phyloP scores from a whole-genome alignment of 2,888 invertebrate species.

The Tipula vernalis region DNA sequence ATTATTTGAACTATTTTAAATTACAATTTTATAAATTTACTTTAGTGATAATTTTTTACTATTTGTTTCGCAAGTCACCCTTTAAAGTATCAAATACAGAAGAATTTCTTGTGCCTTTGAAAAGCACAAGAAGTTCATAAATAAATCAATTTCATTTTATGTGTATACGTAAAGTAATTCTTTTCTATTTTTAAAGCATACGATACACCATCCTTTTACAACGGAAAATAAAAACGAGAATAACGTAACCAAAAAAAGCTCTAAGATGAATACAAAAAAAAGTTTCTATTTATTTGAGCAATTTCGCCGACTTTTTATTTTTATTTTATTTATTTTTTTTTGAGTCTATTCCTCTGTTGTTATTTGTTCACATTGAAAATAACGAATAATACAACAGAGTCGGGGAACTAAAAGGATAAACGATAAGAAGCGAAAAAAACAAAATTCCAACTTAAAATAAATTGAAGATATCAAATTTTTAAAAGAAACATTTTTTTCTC shows the following conservation, averaged over 20 bases:
- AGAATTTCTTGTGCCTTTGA: neutral
- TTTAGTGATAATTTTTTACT: too few species aligned
- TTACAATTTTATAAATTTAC: too few species aligned
- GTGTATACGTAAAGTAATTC: neutral
- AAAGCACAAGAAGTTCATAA: neutral
- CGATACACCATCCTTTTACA: neutral
- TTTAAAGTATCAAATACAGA: neutral
- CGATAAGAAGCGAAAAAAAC: neutral
- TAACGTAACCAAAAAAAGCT: neutral
- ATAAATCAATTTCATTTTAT: neutral
- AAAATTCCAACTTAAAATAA: neutral
- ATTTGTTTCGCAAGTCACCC: neutral
- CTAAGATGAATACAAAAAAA: neutral
- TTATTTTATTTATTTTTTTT: neutral
- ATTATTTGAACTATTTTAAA: too few species aligned
- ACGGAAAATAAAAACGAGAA: neutral
- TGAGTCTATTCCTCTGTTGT: neutral
- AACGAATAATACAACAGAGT: neutral
- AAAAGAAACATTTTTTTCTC: constrained; percentile 4
- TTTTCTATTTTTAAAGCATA: neutral
- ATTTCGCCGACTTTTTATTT: neutral
- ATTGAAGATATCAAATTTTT: constrained; percentile 4
- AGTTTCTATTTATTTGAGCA: neutral
- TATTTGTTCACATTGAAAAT: neutral
- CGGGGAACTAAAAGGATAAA: neutral